phyloP scores from a whole-genome alignment of 2,797 vertebrate genomes.

The Hemitrygon akajei region DNA sequence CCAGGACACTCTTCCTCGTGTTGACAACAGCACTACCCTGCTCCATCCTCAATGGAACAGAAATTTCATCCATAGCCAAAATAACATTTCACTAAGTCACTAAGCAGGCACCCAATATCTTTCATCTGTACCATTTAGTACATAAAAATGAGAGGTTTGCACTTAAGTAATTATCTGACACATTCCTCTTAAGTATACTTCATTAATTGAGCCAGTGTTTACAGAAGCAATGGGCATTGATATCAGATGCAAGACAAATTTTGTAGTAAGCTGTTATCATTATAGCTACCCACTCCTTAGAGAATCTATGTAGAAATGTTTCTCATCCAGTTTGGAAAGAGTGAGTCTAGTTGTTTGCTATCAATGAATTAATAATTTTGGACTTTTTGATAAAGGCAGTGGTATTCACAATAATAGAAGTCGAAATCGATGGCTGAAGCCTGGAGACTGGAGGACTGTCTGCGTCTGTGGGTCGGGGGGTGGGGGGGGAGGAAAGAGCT shows the following conservation, averaged over 20 bases:
- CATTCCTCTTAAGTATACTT: background rate
- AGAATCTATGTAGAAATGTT: background rate
- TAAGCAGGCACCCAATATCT: background rate
- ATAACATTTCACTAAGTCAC: background rate
- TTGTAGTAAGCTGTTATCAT: background rate
- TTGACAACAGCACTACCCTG: background rate
- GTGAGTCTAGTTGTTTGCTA: background rate
- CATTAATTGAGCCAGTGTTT: background rate
- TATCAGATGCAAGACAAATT: background rate
- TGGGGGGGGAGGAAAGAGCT: too few relatives aligned
- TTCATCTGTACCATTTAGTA: background rate
- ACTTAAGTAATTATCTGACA: background rate
- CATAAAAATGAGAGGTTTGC: background rate
- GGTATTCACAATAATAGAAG: background rate
- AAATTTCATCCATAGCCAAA: background rate
- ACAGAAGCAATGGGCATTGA: background rate
- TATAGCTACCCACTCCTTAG: background rate
- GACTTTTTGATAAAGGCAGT: too few relatives aligned
- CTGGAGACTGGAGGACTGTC: too few relatives aligned
- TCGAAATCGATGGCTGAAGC: too few relatives aligned
- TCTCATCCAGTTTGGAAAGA: background rate
- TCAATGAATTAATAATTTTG: background rate
- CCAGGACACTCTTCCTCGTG: background rate
- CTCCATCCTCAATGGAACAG: background rate
- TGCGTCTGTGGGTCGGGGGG: too few relatives aligned